phyloP scores from a whole-genome alignment of 1,140 invertebrate species.

The Meteorus sp. region DNA sequence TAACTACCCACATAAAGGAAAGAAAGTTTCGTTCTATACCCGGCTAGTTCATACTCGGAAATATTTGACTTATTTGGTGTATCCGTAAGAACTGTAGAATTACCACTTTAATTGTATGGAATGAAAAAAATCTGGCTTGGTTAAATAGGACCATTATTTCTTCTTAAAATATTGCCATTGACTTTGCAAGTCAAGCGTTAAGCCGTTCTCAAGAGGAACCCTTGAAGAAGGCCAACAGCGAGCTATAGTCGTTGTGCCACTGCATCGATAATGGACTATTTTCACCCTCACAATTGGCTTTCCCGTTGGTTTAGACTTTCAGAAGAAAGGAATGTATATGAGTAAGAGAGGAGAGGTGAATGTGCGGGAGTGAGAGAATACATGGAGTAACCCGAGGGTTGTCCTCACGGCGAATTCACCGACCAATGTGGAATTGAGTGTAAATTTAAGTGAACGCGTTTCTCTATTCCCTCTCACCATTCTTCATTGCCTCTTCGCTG shows the following conservation, averaged over 20 bases:
- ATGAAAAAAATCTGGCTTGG: neutral
- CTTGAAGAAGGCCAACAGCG: neutral
- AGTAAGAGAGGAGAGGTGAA: neutral
- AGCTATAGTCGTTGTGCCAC: conserved; percentile 20
- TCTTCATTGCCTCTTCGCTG: neutral
- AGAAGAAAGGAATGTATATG: neutral
- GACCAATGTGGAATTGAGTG: conserved; percentile 17
- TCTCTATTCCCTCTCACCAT: neutral
- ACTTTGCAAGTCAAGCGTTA: conserved; percentile 21
- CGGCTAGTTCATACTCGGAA: too few species aligned
- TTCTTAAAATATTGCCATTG: conserved; percentile 18
- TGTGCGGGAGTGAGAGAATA: neutral
- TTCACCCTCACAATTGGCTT: conserved; percentile 25
- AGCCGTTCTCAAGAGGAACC: neutral
- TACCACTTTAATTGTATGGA: too few species aligned
- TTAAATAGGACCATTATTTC: conserved; percentile 1
- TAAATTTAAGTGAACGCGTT: conserved; percentile 27
- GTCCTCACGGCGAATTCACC: neutral
- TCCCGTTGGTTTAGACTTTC: neutral
- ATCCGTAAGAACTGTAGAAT: too few species aligned
- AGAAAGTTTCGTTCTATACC: neutral
- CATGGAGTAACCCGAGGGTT: neutral
- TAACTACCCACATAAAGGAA: too few species aligned
- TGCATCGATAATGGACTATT: conserved; percentile 28
- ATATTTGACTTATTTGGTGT: too few species aligned